phyloP scores from a whole-genome alignment of 2,797 vertebrate species.

The Stomatorhinus walkeri region DNA sequence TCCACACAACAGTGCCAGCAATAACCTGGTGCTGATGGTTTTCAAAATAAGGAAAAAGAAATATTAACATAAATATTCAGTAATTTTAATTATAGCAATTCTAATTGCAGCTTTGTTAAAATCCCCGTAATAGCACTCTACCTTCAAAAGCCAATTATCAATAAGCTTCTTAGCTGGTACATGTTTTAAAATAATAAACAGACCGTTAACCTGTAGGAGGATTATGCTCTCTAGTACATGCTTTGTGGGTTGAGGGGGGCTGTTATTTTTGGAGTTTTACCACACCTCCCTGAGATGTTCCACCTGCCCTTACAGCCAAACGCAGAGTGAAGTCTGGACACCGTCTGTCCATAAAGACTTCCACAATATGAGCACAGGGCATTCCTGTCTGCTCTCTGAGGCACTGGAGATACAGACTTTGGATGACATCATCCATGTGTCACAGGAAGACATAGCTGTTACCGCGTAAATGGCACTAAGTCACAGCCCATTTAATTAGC shows the following conservation, averaged over 20 bases:
- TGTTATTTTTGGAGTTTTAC: background rate
- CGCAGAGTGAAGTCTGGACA: background rate
- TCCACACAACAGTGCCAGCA: background rate
- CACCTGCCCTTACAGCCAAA: background rate
- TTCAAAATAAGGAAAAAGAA: background rate
- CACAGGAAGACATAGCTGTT: background rate
- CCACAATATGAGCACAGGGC: background rate
- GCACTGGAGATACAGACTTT: background rate
- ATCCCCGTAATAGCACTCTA: background rate
- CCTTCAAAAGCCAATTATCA: background rate
- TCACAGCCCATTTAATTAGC: background rate
- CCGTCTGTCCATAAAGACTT: background rate
- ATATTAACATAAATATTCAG: background rate
- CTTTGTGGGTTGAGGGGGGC: background rate
- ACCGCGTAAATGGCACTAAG: background rate
- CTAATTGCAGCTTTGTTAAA: background rate
- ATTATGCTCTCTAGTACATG: background rate
- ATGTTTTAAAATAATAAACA: background rate
- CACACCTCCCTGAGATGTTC: conserved; percentile 12
- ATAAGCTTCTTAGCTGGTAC: background rate
- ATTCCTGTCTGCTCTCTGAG: background rate
- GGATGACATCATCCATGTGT: background rate
- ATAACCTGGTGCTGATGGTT: background rate
- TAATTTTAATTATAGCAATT: background rate
- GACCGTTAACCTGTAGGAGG: background rate